Evolutionary conservation across 2,113 vertebrate species (phyloP).

Genomic region (Fulmarus glacialis): DNA sequence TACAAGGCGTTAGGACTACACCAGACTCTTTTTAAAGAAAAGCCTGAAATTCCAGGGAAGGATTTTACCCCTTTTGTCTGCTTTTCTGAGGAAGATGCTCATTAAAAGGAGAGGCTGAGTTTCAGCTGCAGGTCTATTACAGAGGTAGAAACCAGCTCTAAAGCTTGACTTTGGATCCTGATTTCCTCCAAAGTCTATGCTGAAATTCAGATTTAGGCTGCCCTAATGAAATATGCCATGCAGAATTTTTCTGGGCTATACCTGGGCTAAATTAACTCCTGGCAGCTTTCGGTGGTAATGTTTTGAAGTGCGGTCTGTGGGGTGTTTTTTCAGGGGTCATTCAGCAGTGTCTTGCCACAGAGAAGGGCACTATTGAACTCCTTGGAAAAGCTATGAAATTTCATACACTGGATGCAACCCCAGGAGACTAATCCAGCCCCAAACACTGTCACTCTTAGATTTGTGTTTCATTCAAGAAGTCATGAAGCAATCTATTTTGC

Average conservation of each 20-base stretch:
- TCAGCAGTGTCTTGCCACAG: background rate
- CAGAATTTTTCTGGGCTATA: background rate
- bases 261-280: background rate
- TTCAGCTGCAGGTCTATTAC: background rate
- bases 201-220: background rate
- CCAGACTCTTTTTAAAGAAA: background rate
- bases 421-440: conserved; percentile 40
- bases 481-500: conserved; percentile 54
- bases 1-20: background rate
- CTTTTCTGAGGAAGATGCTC: background rate
- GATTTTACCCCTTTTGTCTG: background rate
- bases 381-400: conserved; percentile 57
- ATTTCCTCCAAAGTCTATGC: background rate
- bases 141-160: background rate
- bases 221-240: background rate
- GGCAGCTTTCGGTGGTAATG: background rate
- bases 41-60: background rate
- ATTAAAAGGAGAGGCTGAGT: background rate
- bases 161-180: background rate
- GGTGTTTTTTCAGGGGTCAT: conserved; percentile 11
- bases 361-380: conserved; percentile 20
- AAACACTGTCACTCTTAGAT: conserved; percentile 42
- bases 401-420: conserved; percentile 32
- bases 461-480: conserved; percentile 62
- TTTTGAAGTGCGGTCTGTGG: background rate